Evolutionary conservation across 1,140 invertebrate species (phyloP).

Genomic region (Drosophila micromelanica): DNA sequence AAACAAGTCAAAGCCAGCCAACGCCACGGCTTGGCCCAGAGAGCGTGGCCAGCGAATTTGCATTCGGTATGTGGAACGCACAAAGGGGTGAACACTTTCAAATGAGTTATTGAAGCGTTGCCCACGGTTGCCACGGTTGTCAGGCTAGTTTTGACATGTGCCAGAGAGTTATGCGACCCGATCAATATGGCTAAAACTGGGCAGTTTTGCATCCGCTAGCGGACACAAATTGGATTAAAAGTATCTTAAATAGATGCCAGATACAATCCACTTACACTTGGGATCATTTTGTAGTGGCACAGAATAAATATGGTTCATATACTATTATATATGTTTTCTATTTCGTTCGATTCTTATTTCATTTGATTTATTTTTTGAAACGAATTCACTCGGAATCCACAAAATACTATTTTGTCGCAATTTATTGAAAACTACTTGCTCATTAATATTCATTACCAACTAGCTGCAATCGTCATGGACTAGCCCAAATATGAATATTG

Average conservation of each 20-base stretch:
- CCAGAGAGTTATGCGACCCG: not conserved
- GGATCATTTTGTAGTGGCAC: not conserved
- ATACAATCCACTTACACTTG: too few relatives aligned
- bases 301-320: too few relatives aligned
- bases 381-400: too few relatives aligned
- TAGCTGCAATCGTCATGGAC: too few relatives aligned
- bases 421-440: too few relatives aligned
- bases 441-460: too few relatives aligned
- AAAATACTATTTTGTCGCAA: too few relatives aligned
- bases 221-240: too few relatives aligned
- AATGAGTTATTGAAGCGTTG: conserved; percentile 49
- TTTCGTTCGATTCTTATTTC: too few relatives aligned
- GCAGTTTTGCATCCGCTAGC: not conserved
- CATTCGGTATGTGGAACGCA: conserved; percentile 38
- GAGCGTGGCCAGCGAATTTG: conserved; percentile 31
- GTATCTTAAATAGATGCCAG: not conserved
- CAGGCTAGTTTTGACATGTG: conserved; percentile 42
- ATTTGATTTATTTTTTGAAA: too few relatives aligned
- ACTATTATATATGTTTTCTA: too few relatives aligned
- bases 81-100: conserved; percentile 32
- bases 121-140: conserved; percentile 30
- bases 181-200: not conserved
- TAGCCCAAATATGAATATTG: not conserved
- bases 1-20: conserved; percentile 51
- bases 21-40: conserved; percentile 1